Percentiles rank a stretch among this genome's conserved stretches.
These are phyloP conservation scores for Oreochromis aureus DNA, from an alignment of 2,113 vertebrate genomes.

Conservation along the genomic window DNA sequence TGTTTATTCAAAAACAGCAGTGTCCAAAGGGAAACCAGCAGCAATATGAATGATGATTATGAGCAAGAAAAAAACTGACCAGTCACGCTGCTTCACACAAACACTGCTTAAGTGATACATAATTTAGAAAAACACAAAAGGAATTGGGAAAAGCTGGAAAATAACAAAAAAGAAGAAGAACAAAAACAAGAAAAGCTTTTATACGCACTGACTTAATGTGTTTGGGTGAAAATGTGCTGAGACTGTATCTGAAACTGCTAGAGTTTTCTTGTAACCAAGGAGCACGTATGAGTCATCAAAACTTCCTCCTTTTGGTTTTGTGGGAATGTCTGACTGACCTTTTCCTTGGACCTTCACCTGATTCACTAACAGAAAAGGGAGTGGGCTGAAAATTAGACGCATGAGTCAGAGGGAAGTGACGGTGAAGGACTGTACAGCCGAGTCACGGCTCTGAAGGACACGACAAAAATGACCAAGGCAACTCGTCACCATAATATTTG, in stretches of 20 bases:
- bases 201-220: neutral
- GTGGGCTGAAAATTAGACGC: neutral
- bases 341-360: neutral
- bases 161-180: neutral
- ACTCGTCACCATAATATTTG: neutral
- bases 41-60: neutral
- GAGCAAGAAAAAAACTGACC: neutral
- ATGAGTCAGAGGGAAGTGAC: slow-evolving; percentile 26
- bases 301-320: neutral
- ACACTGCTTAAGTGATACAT: slow-evolving; percentile 1
- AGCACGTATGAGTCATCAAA: neutral
- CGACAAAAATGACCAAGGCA: neutral
- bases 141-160: neutral
- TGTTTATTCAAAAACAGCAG: neutral
- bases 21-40: neutral
- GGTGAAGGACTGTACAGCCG: neutral
- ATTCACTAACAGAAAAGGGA: neutral
- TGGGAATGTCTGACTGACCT: neutral
- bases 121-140: neutral
- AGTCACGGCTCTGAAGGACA: neutral
- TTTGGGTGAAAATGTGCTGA: neutral
- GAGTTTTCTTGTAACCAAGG: neutral
- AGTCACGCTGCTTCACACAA: neutral
- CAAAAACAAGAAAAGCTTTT: neutral
- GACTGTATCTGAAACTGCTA: neutral